A percentile compares a stretch with the other conserved stretches of the same genome.
These are phyloP conservation scores for Urechis unicinctus DNA, from an alignment of 2,888 invertebrate species.

Conservation along the genomic window DNA sequence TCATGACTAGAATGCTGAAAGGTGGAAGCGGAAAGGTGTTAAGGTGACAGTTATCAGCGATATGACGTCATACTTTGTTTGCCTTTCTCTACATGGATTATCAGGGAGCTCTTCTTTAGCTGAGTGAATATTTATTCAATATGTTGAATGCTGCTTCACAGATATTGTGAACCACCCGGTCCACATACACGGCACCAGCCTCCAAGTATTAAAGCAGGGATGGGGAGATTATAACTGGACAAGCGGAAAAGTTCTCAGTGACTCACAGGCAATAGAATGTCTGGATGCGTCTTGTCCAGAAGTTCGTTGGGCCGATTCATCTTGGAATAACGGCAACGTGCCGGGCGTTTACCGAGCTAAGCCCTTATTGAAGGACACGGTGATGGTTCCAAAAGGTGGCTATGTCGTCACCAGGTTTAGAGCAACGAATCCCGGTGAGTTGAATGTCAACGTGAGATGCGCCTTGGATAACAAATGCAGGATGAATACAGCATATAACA, in stretches of 20 bases:
- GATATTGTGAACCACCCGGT: too few species aligned
- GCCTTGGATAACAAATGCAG: too few species aligned
- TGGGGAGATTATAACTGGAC: conserved; percentile 8
- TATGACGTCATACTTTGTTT: too few species aligned
- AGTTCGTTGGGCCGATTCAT: conserved; percentile 8
- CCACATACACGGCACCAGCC: conserved; percentile 15
- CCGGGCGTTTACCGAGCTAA: neutral
- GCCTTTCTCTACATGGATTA: too few species aligned
- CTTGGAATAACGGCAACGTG: conserved; percentile 10
- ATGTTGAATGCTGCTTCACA: too few species aligned
- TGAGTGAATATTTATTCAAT: too few species aligned
- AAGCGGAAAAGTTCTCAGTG: conserved; percentile 3
- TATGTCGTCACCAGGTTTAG: conserved; percentile 25
- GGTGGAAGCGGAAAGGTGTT: too few species aligned
- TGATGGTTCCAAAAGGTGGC: conserved; percentile 42
- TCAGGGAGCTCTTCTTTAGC: too few species aligned
- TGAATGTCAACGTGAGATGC: too few species aligned
- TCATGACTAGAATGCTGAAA: too few species aligned
- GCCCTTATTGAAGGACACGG: conserved; percentile 36
- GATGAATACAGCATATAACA: too few species aligned
- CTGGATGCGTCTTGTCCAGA: conserved; percentile 3
- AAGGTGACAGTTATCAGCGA: too few species aligned
- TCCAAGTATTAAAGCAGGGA: conserved; percentile 15
- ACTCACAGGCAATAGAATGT: neutral
- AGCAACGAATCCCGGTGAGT: conserved; percentile 11